Percentiles rank a stretch among this genome's conserved stretches.
Conservation (phyloP, 2,797 vertebrate genomes). For the Sebastolobus alascanus region DNA sequence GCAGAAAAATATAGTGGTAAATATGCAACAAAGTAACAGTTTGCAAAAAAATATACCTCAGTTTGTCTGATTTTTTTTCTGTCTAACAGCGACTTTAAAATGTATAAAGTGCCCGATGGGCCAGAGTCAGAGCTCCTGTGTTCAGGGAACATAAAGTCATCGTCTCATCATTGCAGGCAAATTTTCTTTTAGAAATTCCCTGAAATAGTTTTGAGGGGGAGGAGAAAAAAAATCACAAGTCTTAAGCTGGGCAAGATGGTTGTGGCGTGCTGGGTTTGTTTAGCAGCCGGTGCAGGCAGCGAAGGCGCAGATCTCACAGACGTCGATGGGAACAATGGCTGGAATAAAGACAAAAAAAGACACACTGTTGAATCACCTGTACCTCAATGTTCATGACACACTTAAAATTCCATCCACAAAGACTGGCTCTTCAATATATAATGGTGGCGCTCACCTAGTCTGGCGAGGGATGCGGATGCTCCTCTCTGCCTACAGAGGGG, state of each 20-base stretch:
- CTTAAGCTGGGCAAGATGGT: constrained; percentile 33
- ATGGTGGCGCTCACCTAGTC: constrained; percentile 76
- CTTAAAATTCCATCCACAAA: background rate
- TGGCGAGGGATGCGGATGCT: constrained; percentile 71
- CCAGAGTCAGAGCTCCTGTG: background rate
- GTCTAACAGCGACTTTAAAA: constrained; percentile 1
- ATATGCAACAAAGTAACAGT: constrained; percentile 77
- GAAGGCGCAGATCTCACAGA: constrained; percentile 87
- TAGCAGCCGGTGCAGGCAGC: constrained; percentile 87
- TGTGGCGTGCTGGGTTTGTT: constrained; percentile 17
- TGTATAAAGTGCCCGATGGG: background rate
- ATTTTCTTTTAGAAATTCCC: background rate
- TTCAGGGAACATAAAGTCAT: constrained; percentile 7
- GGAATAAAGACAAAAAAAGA: constrained; percentile 31
- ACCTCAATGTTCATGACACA: background rate
- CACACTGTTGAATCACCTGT: background rate
- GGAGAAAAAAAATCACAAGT: constrained; percentile 49
- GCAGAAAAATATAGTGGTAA: constrained; percentile 44
- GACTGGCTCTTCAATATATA: background rate
- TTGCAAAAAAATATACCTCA: constrained; percentile 52
- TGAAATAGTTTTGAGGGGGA: constrained; percentile 16
- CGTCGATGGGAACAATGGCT: constrained; percentile 78
- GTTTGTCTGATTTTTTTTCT: constrained; percentile 23
- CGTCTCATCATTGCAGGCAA: constrained; percentile 13
- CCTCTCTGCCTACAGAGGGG: constrained; percentile 79